Evolutionary conservation across 2,888 invertebrate species (phyloP).

Genomic region (Mimachlamys varia): DNA sequence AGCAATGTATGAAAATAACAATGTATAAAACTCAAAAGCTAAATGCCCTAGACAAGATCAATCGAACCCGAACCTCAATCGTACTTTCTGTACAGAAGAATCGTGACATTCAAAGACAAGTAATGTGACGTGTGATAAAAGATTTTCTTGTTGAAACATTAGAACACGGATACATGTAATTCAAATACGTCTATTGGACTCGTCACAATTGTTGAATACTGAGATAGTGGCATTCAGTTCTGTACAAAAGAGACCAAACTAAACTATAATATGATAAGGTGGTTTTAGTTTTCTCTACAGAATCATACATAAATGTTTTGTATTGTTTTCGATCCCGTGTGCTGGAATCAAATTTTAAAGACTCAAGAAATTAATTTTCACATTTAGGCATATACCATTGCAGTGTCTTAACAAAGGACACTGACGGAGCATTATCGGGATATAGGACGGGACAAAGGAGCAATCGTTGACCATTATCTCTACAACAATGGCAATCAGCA

Average conservation of each 20-base stretch:
- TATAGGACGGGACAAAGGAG: not conserved
- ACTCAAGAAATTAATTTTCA: slow-evolving; percentile 5
- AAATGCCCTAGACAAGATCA: too few relatives aligned
- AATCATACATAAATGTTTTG: too few relatives aligned
- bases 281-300: too few relatives aligned
- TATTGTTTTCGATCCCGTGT: too few relatives aligned
- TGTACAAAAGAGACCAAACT: not conserved
- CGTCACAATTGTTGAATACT: not conserved
- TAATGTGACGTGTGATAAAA: not conserved
- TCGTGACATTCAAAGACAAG: too few relatives aligned
- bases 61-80: too few relatives aligned
- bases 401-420: not conserved
- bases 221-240: not conserved
- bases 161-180: too few relatives aligned
- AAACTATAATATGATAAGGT: not conserved
- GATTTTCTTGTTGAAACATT: not conserved
- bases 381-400: not conserved
- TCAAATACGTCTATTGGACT: not conserved
- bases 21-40: too few relatives aligned
- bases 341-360: too few relatives aligned
- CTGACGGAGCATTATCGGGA: not conserved
- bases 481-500: not conserved
- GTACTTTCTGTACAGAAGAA: too few relatives aligned
- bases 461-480: slow-evolving; percentile 6
- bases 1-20: too few relatives aligned